Percentiles rank a stretch among this genome's conserved stretches.
These are phyloP conservation scores for Sylvietta virens DNA, from an alignment of 2,113 vertebrate species.

Conservation along the genomic window DNA sequence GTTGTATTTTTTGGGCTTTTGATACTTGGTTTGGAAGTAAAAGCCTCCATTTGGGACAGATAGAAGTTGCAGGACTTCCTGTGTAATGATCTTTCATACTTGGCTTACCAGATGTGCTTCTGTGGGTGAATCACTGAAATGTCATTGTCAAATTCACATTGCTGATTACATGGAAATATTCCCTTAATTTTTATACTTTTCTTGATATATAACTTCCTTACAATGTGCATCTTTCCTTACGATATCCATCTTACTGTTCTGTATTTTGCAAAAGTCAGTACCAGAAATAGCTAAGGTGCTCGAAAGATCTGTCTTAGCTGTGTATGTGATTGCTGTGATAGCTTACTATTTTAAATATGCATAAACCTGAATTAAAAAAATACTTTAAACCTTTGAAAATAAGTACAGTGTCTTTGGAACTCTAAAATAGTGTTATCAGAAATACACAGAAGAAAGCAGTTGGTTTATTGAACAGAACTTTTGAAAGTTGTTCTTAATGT, in stretches of 20 bases:
- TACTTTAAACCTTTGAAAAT: background rate
- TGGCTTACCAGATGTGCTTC: background rate
- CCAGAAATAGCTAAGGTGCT: background rate
- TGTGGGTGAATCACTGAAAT: background rate
- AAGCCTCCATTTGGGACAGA: background rate
- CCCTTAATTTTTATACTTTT: background rate
- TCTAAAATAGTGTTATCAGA: background rate
- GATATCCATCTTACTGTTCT: background rate
- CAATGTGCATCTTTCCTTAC: background rate
- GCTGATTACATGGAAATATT: background rate
- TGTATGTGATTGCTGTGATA: background rate
- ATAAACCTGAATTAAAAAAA: background rate
- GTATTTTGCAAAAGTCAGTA: background rate
- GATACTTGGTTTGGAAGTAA: background rate
- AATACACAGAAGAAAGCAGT: background rate
- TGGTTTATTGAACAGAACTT: background rate
- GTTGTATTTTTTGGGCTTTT: background rate
- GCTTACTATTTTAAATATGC: background rate
- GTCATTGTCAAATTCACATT: accelerated
- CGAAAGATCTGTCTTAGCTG: background rate
- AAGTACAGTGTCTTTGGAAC: background rate
- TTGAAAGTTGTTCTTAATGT: background rate
- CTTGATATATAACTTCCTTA: background rate
- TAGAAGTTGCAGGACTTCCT: background rate
- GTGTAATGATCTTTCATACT: background rate